Base-by-base conservation (phyloP, 2,113 vertebrate species). In the Centrocercus urophasianus region DNA sequence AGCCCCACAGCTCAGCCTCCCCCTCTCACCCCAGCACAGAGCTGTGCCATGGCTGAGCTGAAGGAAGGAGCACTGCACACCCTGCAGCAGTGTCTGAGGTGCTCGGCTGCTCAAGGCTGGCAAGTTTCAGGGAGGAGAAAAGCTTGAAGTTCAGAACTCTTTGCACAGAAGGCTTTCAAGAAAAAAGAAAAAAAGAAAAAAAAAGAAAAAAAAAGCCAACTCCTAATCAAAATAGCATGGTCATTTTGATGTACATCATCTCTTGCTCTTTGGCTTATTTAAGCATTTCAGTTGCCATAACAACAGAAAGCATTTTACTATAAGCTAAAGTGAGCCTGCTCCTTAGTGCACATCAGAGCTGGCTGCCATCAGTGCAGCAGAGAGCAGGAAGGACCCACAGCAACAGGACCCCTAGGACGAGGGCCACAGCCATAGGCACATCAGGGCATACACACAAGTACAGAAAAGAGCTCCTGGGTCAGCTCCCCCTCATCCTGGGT, bases 251-350 rank as follows among this genome's bases (percentile, higher is more conserved):
- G 36, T 64, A 76, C 60, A 65, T 47, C 72, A 78, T 54, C 57
- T 28, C 56, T 86, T 85, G 66, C 76, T 10, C 38, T 84, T 72
- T 32, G 22, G 25, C 30, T 93, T 97, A 89, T 96, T 95, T 96
- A 94, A 95, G 88, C 78, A 2, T 13, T 76, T 88, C 47, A 52
- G 97, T 98, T 96, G 54, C 96, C 90, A 94, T 97, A 96, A 95
- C 93, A 45, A 97, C 97, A 71, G 82, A 77, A 88, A 95, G 52
- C 32, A 88, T 81, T 95, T 97, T 74, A 93, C 90, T 90, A 82
- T 18, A 47, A 15, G 18, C 54, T 19, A 27, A 71, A 56, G 20
- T 1, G 12, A 86, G 64, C 4, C 59, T 70, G 71, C 13, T 66
- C 52, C 42, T 4, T 3, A 8, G n/a, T 0, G 4, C 8, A 5